Percentiles rank a stretch among this genome's conserved stretches.
Evolutionary conservation across 2,888 invertebrate genomes (phyloP).

Genomic region (Aromia moschata): DNA sequence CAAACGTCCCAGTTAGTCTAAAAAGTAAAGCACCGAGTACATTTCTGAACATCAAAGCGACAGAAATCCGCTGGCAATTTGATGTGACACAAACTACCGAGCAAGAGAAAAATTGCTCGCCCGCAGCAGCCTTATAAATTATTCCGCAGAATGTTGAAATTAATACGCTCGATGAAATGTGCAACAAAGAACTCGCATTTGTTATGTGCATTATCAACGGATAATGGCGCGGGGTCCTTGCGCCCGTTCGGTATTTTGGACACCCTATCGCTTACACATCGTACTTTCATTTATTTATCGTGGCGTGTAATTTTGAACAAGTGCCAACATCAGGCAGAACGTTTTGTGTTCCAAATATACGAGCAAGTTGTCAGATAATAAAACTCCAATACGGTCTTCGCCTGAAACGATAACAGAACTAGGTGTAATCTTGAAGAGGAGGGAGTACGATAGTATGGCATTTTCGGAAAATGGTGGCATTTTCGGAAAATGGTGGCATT

Average conservation of each 20-base stretch:
- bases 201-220: conserved; percentile 34
- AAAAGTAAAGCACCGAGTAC: conserved; percentile 28
- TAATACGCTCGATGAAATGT: conserved; percentile 49
- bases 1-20: conserved; percentile 32
- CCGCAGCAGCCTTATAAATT: conserved; percentile 44
- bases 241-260: conserved; percentile 32
- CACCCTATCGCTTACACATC: conserved; percentile 31
- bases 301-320: conserved; percentile 41
- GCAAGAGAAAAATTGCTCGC: conserved; percentile 25
- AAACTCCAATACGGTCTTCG: conserved; percentile 26
- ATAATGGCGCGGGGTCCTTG: conserved; percentile 35
- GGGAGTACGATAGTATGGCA: no score
- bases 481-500: no score
- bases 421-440: no score
- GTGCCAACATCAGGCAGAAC: conserved; percentile 37
- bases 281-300: conserved; percentile 38
- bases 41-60: conserved; percentile 35
- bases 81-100: conserved; percentile 35
- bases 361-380: conserved; percentile 35
- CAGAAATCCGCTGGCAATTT: conserved; percentile 38
- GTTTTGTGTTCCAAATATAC: conserved; percentile 36
- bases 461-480: no score
- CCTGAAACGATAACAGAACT: conserved; percentile 9
- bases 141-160: conserved; percentile 41
- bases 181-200: conserved; percentile 46